Base-by-base conservation (phyloP, 2,888 invertebrate species). In the Toxonevra muliebris region DNA sequence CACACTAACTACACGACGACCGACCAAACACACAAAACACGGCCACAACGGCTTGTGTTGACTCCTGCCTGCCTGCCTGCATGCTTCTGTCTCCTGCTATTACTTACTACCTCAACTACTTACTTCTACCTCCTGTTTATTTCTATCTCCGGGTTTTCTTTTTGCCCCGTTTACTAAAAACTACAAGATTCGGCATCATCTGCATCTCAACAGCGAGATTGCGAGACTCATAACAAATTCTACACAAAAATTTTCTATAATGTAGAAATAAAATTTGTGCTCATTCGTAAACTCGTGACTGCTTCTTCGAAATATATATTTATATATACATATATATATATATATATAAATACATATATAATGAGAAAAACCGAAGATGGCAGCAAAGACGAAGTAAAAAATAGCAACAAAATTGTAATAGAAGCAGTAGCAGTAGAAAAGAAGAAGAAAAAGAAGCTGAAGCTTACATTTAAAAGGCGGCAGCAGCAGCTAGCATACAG, bases 141-240 rank as follows among this genome's bases (percentile, higher is more conserved):
- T 30, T 30, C 30, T 30, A 30, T 30, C 7, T 30, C 30, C 30
- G 2, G 30, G 30, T 30, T n/a, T n/a, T n/a, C 30, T 4, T 4
- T 30, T 7, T 30, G 30, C 30, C 7, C 30, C 2, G 30, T 7
- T 30, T 30, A 4, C 30, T 30, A 30, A 30, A 30, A 30, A 30
- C 30, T 30, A 30, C 30, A 30, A 30, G 30, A 30, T 30, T 30
- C 30, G 7, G 30, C 7, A 30, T 30, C 30, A 30, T 30, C 30
- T 30, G 50, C 13, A 55, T 55, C 48, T 64, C 48, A 20, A 50
- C 48, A 48, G 48, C 48, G 48, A 15, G 13, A 15, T 15, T 13
- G 48, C 53, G 54, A 43, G 62, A 55, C 65, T 69, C 61, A 69
- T 62, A 69, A 69, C 62, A 65, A 69, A 69, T 65, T 69, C 65